Conservation (phyloP, 2,797 vertebrate genomes). For the Toxotes lorentzi region DNA sequence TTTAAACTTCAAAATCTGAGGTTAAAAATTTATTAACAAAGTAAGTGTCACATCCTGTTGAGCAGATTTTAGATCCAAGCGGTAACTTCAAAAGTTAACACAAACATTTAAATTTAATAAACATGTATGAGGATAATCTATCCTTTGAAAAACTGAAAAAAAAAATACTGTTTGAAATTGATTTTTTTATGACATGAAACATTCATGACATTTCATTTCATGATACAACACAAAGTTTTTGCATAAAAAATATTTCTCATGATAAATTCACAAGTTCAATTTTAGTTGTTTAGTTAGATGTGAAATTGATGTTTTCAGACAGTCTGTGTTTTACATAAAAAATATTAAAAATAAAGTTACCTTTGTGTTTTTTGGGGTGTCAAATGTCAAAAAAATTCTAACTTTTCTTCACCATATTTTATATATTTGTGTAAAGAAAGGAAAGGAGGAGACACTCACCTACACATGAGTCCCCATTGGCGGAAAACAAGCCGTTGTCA, state of each 20-base stretch:
- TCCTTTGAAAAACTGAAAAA: too few species aligned
- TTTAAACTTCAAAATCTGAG: neutral
- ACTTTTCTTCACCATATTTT: neutral
- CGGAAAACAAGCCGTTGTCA: constrained; percentile 97
- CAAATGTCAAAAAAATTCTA: neutral
- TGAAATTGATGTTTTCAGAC: too few species aligned
- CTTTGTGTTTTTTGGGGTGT: neutral
- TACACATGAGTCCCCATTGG: constrained; percentile 96
- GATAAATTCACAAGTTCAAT: neutral
- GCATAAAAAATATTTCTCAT: neutral
- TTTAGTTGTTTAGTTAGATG: too few species aligned
- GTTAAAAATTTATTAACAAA: neutral
- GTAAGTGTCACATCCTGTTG: too few species aligned
- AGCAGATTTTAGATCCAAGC: neutral
- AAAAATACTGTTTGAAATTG: too few species aligned
- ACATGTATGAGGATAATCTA: too few species aligned
- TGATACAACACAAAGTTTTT: neutral
- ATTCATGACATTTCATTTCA: neutral
- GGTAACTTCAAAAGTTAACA: neutral
- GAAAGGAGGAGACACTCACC: constrained; percentile 85
- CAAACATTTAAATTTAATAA: neutral
- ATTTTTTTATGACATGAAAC: too few species aligned
- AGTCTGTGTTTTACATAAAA: too few species aligned
- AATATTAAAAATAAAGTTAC: neutral
- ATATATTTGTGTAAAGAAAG: neutral